phyloP scores from a whole-genome alignment of 2,888 invertebrate genomes.

The Ernsta delagoae region DNA sequence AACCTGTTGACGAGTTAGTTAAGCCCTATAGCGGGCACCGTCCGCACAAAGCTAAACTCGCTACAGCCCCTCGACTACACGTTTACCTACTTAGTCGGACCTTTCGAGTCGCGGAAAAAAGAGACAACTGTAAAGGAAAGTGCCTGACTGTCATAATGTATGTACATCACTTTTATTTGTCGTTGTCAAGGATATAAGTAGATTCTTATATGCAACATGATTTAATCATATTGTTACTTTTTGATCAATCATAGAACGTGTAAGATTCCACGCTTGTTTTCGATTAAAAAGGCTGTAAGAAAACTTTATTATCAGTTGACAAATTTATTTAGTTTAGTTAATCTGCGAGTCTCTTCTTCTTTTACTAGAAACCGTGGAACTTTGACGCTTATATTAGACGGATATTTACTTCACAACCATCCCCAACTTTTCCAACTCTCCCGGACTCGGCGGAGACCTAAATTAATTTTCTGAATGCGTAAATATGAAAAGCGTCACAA shows the following conservation, averaged over 20 bases:
- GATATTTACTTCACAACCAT: constrained; percentile 78
- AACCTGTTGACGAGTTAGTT: constrained; percentile 81
- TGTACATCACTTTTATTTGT: no score
- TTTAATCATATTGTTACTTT: no score
- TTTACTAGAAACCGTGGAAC: constrained; percentile 62
- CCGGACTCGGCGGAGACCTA: constrained; percentile 63
- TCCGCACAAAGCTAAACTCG: constrained; percentile 63
- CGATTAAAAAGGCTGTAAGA: no score
- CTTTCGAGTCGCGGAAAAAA: constrained; percentile 20
- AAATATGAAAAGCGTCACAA: constrained; percentile 51
- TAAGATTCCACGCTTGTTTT: no score
- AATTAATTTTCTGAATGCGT: constrained; percentile 74
- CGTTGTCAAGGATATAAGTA: no score
- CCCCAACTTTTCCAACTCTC: constrained; percentile 73
- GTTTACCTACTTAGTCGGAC: constrained; percentile 40
- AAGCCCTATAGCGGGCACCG: constrained; percentile 65
- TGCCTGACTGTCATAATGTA: not conserved
- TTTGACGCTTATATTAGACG: constrained; percentile 80
- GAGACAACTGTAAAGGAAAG: not conserved
- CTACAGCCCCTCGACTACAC: constrained; percentile 47
- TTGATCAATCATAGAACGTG: no score
- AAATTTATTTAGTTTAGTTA: constrained; percentile 65
- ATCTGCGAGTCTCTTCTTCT: constrained; percentile 59
- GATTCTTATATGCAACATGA: no score
- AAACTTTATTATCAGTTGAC: constrained; percentile 8